These are phyloP conservation scores for Cistogaster globosa DNA, from an alignment of 2,888 invertebrate genomes.

Conservation along the genomic window DNA sequence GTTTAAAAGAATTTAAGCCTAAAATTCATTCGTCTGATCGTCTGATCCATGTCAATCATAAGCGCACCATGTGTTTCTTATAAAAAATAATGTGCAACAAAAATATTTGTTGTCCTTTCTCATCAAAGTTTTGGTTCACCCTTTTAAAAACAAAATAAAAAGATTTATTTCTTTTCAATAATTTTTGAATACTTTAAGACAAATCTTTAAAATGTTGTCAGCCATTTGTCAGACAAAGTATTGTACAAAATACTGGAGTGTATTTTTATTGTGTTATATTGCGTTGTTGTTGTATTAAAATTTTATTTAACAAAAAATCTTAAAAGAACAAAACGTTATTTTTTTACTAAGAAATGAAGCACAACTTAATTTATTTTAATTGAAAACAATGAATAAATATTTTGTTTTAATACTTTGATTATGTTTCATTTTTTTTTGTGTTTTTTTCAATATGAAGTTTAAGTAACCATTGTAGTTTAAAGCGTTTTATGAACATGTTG, in stretches of 20 bases:
- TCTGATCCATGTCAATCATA: too few species aligned
- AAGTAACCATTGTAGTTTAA: background rate
- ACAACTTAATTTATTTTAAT: constrained; percentile 82
- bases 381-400: constrained; percentile 80
- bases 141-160: too few species aligned
- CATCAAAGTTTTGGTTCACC: too few species aligned
- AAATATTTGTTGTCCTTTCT: too few species aligned
- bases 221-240: constrained; percentile 24
- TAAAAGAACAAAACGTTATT: constrained; percentile 3
- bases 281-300: background rate
- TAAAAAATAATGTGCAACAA: too few species aligned
- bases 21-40: too few species aligned
- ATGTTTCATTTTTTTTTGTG: constrained; percentile 13
- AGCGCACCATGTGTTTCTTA: too few species aligned
- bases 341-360: constrained; percentile 75
- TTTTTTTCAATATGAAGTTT: background rate
- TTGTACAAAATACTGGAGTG: background rate
- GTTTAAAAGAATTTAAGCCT: too few species aligned
- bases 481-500: background rate
- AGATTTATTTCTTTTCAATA: too few species aligned
- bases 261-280: too few species aligned
- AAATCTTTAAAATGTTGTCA: constrained; percentile 41
- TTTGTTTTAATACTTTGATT: constrained; percentile 67
- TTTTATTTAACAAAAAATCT: background rate
- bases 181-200: constrained; percentile 8